Base-by-base conservation (phyloP, 35 echinoderm and acorn worm genomes). In the Patiria miniata region DNA sequence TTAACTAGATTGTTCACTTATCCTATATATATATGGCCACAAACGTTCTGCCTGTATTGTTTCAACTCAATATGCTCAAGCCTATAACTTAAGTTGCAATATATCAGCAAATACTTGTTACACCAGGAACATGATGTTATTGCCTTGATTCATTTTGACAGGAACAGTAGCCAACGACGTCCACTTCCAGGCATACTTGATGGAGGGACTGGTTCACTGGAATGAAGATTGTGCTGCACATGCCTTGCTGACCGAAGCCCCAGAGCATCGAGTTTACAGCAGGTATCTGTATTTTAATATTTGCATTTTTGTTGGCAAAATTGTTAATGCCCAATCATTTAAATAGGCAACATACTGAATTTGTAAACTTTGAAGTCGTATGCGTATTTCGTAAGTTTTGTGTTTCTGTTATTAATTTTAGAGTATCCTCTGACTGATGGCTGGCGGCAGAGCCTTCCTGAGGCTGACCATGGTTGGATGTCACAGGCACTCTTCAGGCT, bases 131-230 rank as follows among this genome's bases (percentile, higher is more conserved):
- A 6, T 47, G 42, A 47, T 4, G 4, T 4, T 47, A 12, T 47
- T 85, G 37, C 26, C 7, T 85, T 8, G 19, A 29, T 52, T 51
- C 7, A 44, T 87, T 7, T 52, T 77, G 8, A 22, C 90, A 91
- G 86, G 87, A 16, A 85, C 84, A 3, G 12, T 36, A 61, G 91
- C 91, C 9, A 93, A 83, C 68, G 51, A 81, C 47, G 36, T 86
- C 9, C 87, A 94, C 61, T 94, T 89, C 50, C 87, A 94, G 52
- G 86, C 92, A 37, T 94, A 94, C 47, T 86, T 93, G 8, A 10
- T 85, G 52, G 86, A 93, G 19, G 86, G 91, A 33, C 56, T 93
- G 18, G 36, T 36, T 15, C 8, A 87, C 2, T 90, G 92, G 92
- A 94, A 94, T 85, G 58, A 39, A 9, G 58, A 84, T 29, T 39